phyloP scores from a whole-genome alignment of 1,140 invertebrate genomes.

The Centruroides vittatus region DNA sequence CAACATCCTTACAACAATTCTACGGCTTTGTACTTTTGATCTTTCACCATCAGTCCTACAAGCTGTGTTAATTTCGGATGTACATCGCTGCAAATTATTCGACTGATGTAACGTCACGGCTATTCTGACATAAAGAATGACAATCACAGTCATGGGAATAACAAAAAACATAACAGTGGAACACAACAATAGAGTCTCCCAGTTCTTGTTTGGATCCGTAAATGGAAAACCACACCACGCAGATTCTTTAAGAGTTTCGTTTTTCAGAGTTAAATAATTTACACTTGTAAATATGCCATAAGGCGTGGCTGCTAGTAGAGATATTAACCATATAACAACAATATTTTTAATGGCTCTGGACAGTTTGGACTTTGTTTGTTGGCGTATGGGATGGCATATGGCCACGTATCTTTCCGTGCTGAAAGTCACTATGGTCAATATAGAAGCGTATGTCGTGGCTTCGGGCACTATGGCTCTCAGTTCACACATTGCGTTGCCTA shows the following conservation, averaged over 20 bases:
- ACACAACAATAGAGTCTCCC: constrained; percentile 27
- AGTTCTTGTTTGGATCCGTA: constrained; percentile 19
- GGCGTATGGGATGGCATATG: constrained; percentile 53
- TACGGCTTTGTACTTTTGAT: constrained; percentile 17
- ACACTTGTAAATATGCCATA: constrained; percentile 42
- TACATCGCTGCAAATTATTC: constrained; percentile 10
- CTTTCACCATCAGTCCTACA: constrained; percentile 9
- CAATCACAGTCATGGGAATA: constrained; percentile 19
- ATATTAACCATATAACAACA: constrained; percentile 55
- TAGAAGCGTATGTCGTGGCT: constrained; percentile 66
- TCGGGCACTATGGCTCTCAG: constrained; percentile 68
- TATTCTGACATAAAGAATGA: constrained; percentile 20
- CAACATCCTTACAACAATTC: constrained; percentile 22
- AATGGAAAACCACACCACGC: constrained; percentile 27
- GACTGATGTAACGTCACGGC: constrained; percentile 18
- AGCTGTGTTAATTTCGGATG: constrained; percentile 5
- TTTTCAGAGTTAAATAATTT: constrained; percentile 17
- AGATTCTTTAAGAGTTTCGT: constrained; percentile 21
- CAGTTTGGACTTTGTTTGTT: constrained; percentile 6
- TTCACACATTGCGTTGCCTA: constrained; percentile 69
- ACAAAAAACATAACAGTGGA: constrained; percentile 27
- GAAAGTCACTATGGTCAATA: constrained; percentile 24
- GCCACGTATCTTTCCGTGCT: constrained; percentile 49
- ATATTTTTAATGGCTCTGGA: constrained; percentile 68
- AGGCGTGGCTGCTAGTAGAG: constrained; percentile 58